Conservation (phyloP, 1,140 invertebrate genomes). For the Sycophaga agraensis region DNA sequence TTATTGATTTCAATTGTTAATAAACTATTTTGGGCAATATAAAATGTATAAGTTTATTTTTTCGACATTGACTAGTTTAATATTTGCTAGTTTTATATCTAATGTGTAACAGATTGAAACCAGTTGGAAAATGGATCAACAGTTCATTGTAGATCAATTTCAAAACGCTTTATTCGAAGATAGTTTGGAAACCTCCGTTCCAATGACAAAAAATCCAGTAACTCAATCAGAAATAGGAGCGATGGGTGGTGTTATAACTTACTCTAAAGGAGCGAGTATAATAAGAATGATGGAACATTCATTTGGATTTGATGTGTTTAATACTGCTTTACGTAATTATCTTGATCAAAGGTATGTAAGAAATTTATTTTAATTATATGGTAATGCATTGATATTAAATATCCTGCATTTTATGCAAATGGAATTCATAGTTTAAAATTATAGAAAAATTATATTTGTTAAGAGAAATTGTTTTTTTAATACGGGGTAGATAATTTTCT, state of each 20-base stretch:
- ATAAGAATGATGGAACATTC: constrained; percentile 77
- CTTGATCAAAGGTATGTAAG: constrained; percentile 53
- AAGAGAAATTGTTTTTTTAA: too few relatives aligned
- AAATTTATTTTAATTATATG: too few relatives aligned
- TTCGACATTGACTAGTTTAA: too few relatives aligned
- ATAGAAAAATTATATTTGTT: too few relatives aligned
- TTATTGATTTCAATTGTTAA: too few relatives aligned
- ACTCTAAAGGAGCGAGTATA: constrained; percentile 69
- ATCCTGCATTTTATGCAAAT: too few relatives aligned
- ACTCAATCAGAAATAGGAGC: constrained; percentile 61
- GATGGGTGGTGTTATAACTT: constrained; percentile 73
- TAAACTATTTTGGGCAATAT: too few relatives aligned
- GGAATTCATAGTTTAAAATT: too few relatives aligned
- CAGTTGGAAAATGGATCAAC: constrained; percentile 59
- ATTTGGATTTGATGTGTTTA: constrained; percentile 68
- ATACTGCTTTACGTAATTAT: constrained; percentile 62
- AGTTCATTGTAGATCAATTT: constrained; percentile 53
- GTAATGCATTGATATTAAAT: too few relatives aligned
- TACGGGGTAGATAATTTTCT: too few relatives aligned
- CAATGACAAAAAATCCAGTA: constrained; percentile 41
- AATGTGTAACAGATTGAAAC: constrained; percentile 5
- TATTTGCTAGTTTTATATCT: too few relatives aligned
- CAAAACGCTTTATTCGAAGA: constrained; percentile 40
- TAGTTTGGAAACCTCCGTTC: constrained; percentile 33
- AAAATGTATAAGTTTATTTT: too few relatives aligned